phyloP scores from a whole-genome alignment of 2,797 vertebrate species.

The Eulemur albifrons region DNA sequence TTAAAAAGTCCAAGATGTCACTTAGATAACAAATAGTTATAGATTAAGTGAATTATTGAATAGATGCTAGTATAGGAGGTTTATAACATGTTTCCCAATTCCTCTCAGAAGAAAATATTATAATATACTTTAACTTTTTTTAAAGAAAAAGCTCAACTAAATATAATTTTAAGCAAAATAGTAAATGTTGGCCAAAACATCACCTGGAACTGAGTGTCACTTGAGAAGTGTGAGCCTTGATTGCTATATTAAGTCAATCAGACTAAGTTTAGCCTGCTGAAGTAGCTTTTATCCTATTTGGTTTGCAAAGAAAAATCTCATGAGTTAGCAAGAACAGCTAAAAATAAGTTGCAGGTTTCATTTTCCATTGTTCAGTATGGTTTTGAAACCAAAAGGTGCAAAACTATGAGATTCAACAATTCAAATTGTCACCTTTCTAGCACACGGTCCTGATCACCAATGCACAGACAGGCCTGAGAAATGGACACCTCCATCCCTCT shows the following conservation, averaged over 20 bases:
- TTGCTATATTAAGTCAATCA: constrained; percentile 18
- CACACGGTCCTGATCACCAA: neutral
- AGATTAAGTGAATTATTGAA: neutral
- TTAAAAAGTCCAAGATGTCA: neutral
- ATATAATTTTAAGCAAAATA: constrained; percentile 52
- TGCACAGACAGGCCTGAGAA: neutral
- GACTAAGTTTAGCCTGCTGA: constrained; percentile 52
- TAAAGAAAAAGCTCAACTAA: constrained; percentile 2
- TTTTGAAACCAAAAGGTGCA: constrained; percentile 68
- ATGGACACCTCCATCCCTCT: neutral
- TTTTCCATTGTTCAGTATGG: constrained; percentile 65
- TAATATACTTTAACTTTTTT: neutral
- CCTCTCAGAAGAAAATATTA: neutral
- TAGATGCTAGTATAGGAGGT: neutral
- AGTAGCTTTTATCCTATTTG: constrained; percentile 41
- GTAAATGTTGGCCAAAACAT: neutral
- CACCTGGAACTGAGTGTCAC: neutral
- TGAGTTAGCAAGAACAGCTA: constrained; percentile 68
- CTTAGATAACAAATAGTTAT: neutral
- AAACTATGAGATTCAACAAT: constrained; percentile 23
- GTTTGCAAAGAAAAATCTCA: constrained; percentile 73
- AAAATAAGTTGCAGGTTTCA: constrained; percentile 75
- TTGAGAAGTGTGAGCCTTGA: neutral
- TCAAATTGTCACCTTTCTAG: neutral
- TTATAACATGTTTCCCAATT: constrained; percentile 13